Evolutionary conservation across 2,113 vertebrate species (phyloP).

Genomic region (Dissostichus mawsoni): DNA sequence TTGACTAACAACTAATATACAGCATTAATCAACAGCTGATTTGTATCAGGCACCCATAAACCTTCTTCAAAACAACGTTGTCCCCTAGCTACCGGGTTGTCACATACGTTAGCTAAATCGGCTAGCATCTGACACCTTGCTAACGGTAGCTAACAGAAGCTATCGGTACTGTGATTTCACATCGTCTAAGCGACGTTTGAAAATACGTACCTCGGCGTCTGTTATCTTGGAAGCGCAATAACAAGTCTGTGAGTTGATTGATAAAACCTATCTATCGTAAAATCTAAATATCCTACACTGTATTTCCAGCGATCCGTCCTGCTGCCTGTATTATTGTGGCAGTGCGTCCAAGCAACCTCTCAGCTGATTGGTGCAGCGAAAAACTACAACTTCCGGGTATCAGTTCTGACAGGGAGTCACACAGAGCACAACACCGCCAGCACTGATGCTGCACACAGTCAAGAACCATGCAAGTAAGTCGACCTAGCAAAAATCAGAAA

Average conservation of each 20-base stretch:
- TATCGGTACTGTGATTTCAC: conserved; percentile 16
- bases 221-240: neutral
- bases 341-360: conserved; percentile 43
- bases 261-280: neutral
- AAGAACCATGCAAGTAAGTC: neutral
- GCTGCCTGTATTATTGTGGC: conserved; percentile 52
- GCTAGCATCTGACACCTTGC: conserved; percentile 55
- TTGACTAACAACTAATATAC: neutral
- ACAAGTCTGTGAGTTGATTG: neutral
- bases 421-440: neutral
- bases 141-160: conserved; percentile 43
- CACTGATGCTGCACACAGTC: neutral
- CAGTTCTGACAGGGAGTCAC: neutral
- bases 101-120: conserved; percentile 40
- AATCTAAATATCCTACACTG: neutral
- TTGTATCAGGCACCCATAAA: neutral
- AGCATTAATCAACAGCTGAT: neutral
- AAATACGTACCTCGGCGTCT: neutral
- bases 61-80: conserved; percentile 24
- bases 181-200: neutral
- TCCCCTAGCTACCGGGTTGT: conserved; percentile 17
- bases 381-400: conserved; percentile 47
- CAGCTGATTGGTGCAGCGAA: conserved; percentile 65
- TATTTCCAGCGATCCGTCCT: neutral
- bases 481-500: too few species aligned